Evolutionary conservation across 1,140 invertebrate genomes (phyloP).

Genomic region (Rhagoletis zephyria): DNA sequence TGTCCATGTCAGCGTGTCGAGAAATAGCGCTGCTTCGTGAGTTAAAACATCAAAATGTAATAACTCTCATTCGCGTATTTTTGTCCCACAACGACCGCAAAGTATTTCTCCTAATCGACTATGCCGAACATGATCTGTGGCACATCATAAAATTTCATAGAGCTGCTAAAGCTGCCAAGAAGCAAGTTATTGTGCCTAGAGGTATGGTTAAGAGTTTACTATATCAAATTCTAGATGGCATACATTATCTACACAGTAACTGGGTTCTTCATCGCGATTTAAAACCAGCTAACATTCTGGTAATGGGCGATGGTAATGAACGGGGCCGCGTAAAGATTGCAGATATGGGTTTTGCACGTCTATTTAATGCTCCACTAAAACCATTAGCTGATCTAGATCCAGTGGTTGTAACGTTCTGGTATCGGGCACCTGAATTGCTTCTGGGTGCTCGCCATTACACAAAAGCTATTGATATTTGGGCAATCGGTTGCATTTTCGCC

Average conservation of each 20-base stretch:
- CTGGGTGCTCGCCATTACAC: constrained; percentile 98
- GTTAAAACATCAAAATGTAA: constrained; percentile 98
- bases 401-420: constrained; percentile 99
- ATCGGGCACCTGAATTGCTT: constrained; percentile 95
- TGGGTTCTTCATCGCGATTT: constrained; percentile 99
- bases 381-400: constrained; percentile 98
- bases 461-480: constrained; percentile 99
- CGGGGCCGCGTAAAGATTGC: constrained; percentile 98
- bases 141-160: constrained; percentile 99
- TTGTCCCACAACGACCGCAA: constrained; percentile 97
- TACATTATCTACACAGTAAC: constrained; percentile 99
- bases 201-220: constrained; percentile 98
- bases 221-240: constrained; percentile 99
- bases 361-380: constrained; percentile 98
- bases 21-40: constrained; percentile 99
- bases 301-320: constrained; percentile 99
- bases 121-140: constrained; percentile 99
- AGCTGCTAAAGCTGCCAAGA: constrained; percentile 98
- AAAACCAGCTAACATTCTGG: constrained; percentile 99
- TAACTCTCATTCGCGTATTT: constrained; percentile 96
- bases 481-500: constrained; percentile 99
- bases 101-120: constrained; percentile 98
- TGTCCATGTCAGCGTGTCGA: constrained; percentile 99
- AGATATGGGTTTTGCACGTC: constrained; percentile 99
- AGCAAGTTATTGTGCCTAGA: constrained; percentile 95